phyloP scores from a whole-genome alignment of 2,113 vertebrate genomes.

The Corythornis cristatus region DNA sequence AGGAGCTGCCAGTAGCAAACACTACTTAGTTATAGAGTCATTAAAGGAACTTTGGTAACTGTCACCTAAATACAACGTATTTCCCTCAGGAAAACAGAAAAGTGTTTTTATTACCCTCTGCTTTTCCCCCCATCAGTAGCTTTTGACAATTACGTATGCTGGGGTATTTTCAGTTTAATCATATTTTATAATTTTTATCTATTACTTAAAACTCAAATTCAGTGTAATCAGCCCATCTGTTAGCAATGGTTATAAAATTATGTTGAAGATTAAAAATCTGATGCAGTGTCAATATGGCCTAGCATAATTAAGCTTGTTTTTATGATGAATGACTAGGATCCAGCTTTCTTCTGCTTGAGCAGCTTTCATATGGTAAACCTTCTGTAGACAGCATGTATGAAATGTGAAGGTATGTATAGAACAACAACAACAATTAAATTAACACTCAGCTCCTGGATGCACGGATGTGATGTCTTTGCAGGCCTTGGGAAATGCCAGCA shows the following conservation, averaged over 20 bases:
- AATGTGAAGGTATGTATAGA: background rate
- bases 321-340: constrained; percentile 20
- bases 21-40: background rate
- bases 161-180: constrained; percentile 34
- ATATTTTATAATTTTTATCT: constrained; percentile 44
- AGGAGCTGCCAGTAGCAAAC: background rate
- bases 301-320: constrained; percentile 51
- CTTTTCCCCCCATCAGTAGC: background rate
- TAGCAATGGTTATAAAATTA: constrained; percentile 52
- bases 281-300: constrained; percentile 35
- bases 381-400: background rate
- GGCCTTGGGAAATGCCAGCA: background rate
- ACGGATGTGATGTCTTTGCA: background rate
- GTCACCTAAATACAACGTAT: background rate
- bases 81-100: background rate
- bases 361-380: background rate
- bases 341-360: constrained; percentile 4
- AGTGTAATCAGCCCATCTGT: constrained; percentile 63
- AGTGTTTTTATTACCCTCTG: background rate
- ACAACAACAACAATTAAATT: background rate
- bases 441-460: background rate
- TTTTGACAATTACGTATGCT: constrained; percentile 8
- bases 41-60: background rate
- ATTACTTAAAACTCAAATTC: constrained; percentile 53
- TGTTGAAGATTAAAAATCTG: constrained; percentile 53